phyloP scores from a whole-genome alignment of 1,140 invertebrate species.

The Drosophila pruinosa region DNA sequence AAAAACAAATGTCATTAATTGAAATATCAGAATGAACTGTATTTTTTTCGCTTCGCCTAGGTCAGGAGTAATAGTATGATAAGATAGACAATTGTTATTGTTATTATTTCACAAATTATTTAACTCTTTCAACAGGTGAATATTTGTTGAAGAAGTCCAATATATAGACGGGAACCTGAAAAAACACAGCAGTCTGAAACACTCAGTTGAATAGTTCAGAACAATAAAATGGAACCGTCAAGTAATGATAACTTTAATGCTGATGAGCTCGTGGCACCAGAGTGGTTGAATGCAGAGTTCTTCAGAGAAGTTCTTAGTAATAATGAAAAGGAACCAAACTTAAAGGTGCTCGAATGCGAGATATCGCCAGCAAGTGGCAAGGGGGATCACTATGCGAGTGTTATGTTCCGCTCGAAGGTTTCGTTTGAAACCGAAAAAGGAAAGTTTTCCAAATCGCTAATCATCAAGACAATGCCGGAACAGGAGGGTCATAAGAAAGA shows the following conservation, averaged over 20 bases:
- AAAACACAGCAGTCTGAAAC: too few relatives aligned
- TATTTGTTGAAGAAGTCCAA: too few relatives aligned
- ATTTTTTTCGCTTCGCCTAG: too few relatives aligned
- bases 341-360: slow-evolving; percentile 34
- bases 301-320: slow-evolving; percentile 40
- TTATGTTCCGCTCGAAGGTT: slow-evolving; percentile 62
- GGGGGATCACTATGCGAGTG: slow-evolving; percentile 75
- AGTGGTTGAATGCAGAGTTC: slow-evolving; percentile 57
- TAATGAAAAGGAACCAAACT: slow-evolving; percentile 22
- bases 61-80: too few relatives aligned
- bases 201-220: neutral
- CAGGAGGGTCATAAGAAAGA: slow-evolving; percentile 62
- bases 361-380: slow-evolving; percentile 62
- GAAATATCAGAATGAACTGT: too few relatives aligned
- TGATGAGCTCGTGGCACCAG: slow-evolving; percentile 62
- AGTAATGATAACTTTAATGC: slow-evolving; percentile 35
- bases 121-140: too few relatives aligned
- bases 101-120: too few relatives aligned
- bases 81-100: too few relatives aligned
- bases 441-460: slow-evolving; percentile 41
- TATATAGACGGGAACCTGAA: too few relatives aligned
- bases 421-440: slow-evolving; percentile 10
- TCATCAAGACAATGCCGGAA: slow-evolving; percentile 71
- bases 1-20: too few relatives aligned
- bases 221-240: slow-evolving; percentile 28